Evolutionary conservation across 2,113 vertebrate genomes (phyloP), one percentile per base, ranked within the genome.

Genomic region (Strigops habroptila): DNA sequence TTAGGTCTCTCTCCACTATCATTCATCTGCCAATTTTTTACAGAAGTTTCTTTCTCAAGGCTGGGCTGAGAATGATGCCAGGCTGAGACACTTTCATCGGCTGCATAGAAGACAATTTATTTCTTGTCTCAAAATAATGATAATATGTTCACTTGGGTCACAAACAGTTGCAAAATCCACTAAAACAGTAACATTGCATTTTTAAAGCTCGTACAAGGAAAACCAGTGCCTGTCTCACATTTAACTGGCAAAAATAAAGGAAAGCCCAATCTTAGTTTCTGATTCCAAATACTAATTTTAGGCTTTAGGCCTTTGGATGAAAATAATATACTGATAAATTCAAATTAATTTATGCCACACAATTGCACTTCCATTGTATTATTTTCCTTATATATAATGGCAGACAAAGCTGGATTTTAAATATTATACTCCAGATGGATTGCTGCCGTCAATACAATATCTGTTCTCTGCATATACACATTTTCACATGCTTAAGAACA

Each of bases 81-180:
- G 82, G 76, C 69, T n/a, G 64, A 93, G 93, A 91, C 44, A 65
- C 35, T 31, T 78, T 39, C 16, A 84, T 63, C 28, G 96, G 75
- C 96, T 94, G 91, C 90, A 96, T 52, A 71, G 95, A 95, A 96
- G 80, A 93, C 59, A 30, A 82, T 97, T 90, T 96, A 96, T 98
- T 98, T 97, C 62, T 82, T 77, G 55, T 82, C 86, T 97, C 71
- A 97, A 97, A 98, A 95, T 95, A 91, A 93, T 64, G 57, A 78
- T 17, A 37, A 21, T 55, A 85, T 10, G 82, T 35, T 90, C 82
- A 94, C 65, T 49, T 52, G 31, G 15, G 2, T 96, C 94, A 97
- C 96, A 95, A 91, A 93, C 68, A 95, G 73, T 65, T 84, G 82
- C 78, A 97, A 96, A 95, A 68, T 60, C 33, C 0, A 3, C 76